Conservation (phyloP, 2,113 vertebrate genomes). For the Monopterus albus region DNA sequence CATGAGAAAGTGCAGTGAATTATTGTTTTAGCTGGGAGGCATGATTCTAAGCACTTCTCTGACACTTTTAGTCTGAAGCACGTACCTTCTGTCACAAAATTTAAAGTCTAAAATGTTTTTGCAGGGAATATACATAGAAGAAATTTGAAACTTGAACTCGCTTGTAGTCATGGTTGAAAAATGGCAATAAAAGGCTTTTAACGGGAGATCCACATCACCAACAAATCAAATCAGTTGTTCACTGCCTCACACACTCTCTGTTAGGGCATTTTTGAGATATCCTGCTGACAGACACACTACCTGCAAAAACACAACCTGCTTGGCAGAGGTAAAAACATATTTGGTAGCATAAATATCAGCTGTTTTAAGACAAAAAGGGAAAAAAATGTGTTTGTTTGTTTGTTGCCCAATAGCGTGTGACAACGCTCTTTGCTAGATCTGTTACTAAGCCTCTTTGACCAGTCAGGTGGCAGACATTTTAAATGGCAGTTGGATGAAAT, state of each 20-base stretch:
- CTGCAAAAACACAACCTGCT: background rate
- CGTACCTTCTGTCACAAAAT: constrained; percentile 16
- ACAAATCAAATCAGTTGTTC: constrained; percentile 1
- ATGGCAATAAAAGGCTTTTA: background rate
- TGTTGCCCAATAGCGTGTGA: constrained; percentile 71
- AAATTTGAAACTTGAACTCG: background rate
- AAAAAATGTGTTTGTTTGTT: constrained; percentile 50
- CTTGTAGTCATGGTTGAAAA: background rate
- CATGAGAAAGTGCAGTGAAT: constrained; percentile 59
- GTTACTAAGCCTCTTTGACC: constrained; percentile 76
- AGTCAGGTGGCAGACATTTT: constrained; percentile 75
- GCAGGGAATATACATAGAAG: background rate
- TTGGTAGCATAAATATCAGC: too few relatives aligned
- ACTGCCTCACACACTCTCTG: background rate
- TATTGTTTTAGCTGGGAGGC: constrained; percentile 55
- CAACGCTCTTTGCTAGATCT: constrained; percentile 70
- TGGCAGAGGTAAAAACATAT: background rate
- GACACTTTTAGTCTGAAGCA: constrained; percentile 31
- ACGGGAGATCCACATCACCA: background rate
- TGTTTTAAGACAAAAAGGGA: constrained; percentile 6
- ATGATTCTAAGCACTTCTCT: constrained; percentile 20
- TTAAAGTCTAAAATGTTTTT: constrained; percentile 17
- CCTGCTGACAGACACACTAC: background rate
- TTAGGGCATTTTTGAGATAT: background rate
- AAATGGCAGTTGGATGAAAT: constrained; percentile 59